Conservation (phyloP, 2,797 vertebrate species). For the Scomberomorus guttatus region DNA sequence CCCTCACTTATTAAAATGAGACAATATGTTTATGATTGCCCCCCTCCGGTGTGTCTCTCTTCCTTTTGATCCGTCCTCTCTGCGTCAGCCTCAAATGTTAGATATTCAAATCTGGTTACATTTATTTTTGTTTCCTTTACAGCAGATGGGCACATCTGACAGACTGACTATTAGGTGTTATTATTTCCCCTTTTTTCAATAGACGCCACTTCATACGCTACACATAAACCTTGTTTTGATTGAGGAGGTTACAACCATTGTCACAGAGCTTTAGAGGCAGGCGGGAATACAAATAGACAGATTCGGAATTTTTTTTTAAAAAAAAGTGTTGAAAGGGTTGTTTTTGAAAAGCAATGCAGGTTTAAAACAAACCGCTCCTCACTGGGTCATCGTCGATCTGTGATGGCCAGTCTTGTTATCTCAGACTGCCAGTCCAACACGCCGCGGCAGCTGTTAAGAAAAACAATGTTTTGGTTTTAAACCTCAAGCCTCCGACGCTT, state of each 20-base stretch:
- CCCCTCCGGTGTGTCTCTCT: slow-evolving; percentile 70
- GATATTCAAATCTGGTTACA: slow-evolving; percentile 82
- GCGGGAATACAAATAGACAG: slow-evolving; percentile 74
- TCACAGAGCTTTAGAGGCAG: slow-evolving; percentile 71
- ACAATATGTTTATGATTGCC: slow-evolving; percentile 77
- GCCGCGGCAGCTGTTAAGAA: slow-evolving; percentile 24
- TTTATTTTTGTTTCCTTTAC: slow-evolving; percentile 84
- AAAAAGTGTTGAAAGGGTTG: slow-evolving; percentile 64
- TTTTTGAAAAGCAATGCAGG: slow-evolving; percentile 61
- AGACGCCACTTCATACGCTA: slow-evolving; percentile 67
- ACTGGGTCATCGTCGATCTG: slow-evolving; percentile 56
- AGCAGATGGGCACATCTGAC: slow-evolving; percentile 80
- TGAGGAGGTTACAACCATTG: slow-evolving; percentile 80
- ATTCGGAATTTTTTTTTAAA: slow-evolving; percentile 52
- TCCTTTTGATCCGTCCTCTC: slow-evolving; percentile 80
- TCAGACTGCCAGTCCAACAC: slow-evolving; percentile 57
- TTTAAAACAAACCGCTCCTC: slow-evolving; percentile 68
- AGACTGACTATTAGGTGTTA: slow-evolving; percentile 83
- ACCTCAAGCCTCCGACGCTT: slow-evolving; percentile 23
- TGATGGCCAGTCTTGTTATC: slow-evolving; percentile 65
- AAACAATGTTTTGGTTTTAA: slow-evolving; percentile 49
- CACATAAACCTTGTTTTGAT: slow-evolving; percentile 75
- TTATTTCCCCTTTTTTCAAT: slow-evolving; percentile 68
- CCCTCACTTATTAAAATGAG: slow-evolving; percentile 82
- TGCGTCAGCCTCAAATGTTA: slow-evolving; percentile 76